Evolutionary conservation across 2,113 vertebrate species (phyloP).

Genomic region (Dasyurus viverrinus): DNA sequence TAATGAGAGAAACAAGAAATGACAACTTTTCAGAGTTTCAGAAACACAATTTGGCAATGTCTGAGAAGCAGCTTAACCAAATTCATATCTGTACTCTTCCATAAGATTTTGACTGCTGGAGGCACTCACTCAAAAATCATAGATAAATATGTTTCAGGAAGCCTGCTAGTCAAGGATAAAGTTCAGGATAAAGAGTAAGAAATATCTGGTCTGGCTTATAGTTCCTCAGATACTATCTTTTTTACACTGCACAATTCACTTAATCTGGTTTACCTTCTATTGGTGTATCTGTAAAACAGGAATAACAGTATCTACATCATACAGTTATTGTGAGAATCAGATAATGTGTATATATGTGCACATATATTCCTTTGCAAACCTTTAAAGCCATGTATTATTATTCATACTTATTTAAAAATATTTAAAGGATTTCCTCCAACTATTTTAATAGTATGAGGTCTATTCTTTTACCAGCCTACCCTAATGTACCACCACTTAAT

Average conservation of each 20-base stretch:
- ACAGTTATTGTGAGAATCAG: not conserved
- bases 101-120: not conserved
- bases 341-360: not conserved
- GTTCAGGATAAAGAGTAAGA: not conserved
- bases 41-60: conserved; percentile 3
- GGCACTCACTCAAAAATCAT: not conserved
- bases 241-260: not conserved
- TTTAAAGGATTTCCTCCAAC: not conserved
- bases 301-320: not conserved
- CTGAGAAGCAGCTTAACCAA: conserved; percentile 17
- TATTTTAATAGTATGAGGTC: not conserved
- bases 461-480: not conserved
- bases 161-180: not conserved
- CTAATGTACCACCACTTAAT: not conserved
- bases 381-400: not conserved
- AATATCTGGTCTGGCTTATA: not conserved
- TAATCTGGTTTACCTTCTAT: not conserved
- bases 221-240: not conserved
- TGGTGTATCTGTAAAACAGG: not conserved
- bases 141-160: not conserved
- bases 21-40: not conserved
- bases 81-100: conserved; percentile 12
- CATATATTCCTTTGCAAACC: not conserved
- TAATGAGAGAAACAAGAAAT: conserved; percentile 14
- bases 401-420: not conserved